A percentile compares a stretch with the other conserved stretches of the same genome.
phyloP scores from a whole-genome alignment of 1,140 invertebrate species.

The Tetramorium simillimum region DNA sequence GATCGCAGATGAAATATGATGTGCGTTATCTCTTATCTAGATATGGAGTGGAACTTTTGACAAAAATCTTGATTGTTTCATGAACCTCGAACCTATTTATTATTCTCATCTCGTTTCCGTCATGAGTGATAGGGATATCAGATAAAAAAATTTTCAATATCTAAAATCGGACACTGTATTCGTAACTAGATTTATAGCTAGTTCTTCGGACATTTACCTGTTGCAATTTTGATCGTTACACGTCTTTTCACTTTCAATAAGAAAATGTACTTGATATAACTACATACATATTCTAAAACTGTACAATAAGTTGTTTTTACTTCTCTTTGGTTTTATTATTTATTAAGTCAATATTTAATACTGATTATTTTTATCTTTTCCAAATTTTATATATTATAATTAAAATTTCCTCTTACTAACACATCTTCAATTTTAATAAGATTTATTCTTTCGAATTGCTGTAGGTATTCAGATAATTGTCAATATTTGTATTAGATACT shows the following conservation, averaged over 20 bases:
- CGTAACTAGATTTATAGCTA: background rate
- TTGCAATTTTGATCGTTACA: constrained; percentile 10
- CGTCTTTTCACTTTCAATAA: background rate
- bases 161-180: background rate
- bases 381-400: no score
- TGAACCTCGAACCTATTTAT: constrained; percentile 34
- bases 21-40: constrained; percentile 31
- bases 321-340: background rate
- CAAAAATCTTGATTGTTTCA: constrained; percentile 1
- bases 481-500: background rate
- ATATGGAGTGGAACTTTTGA: background rate
- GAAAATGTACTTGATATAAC: background rate
- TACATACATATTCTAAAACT: background rate
- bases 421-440: background rate
- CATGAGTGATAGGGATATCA: background rate
- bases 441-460: background rate
- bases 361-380: background rate
- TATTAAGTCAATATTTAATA: background rate
- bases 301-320: background rate
- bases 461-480: background rate
- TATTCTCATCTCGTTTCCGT: background rate
- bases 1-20: background rate
- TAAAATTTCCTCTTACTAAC: background rate
- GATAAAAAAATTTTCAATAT: constrained; percentile 23
- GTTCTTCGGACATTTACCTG: background rate